Evolutionary conservation across 2,888 invertebrate genomes (phyloP).

Genomic region (Dolichopus griseipennis): DNA sequence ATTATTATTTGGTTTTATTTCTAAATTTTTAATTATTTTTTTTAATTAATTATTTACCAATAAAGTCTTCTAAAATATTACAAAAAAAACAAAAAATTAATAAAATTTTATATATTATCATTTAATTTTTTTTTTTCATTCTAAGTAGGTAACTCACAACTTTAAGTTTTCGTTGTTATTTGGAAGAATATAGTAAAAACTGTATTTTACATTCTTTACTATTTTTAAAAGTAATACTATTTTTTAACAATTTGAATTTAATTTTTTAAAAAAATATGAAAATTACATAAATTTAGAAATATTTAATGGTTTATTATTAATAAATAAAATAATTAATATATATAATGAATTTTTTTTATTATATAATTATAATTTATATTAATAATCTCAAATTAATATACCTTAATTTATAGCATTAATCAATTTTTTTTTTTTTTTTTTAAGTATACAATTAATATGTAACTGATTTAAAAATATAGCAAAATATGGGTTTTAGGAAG

Average conservation of each 20-base stretch:
- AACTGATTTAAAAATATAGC: too few species aligned
- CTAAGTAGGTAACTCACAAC: constrained; percentile 6
- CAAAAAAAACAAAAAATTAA: constrained; percentile 1
- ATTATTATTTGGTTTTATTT: not conserved
- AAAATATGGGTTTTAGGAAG: too few species aligned
- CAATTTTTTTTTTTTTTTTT: too few species aligned
- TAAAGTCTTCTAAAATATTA: constrained; percentile 4
- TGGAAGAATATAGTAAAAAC: not conserved
- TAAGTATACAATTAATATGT: too few species aligned
- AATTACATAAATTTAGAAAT: too few species aligned
- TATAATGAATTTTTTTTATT: too few species aligned
- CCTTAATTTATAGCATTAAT: too few species aligned
- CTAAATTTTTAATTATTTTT: not conserved
- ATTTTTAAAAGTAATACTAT: not conserved
- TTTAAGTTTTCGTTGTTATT: constrained; percentile 4
- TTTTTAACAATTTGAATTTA: not conserved
- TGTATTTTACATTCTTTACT: not conserved
- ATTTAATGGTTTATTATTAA: too few species aligned
- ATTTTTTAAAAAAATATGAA: too few species aligned
- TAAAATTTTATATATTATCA: not conserved
- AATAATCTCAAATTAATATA: too few species aligned
- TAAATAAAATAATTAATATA: too few species aligned
- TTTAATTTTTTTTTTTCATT: not conserved
- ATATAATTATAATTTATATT: too few species aligned
- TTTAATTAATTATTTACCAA: not conserved